Evolutionary conservation across 1,140 invertebrate genomes (phyloP).

Genomic region (Lordiphosa clarofinis): DNA sequence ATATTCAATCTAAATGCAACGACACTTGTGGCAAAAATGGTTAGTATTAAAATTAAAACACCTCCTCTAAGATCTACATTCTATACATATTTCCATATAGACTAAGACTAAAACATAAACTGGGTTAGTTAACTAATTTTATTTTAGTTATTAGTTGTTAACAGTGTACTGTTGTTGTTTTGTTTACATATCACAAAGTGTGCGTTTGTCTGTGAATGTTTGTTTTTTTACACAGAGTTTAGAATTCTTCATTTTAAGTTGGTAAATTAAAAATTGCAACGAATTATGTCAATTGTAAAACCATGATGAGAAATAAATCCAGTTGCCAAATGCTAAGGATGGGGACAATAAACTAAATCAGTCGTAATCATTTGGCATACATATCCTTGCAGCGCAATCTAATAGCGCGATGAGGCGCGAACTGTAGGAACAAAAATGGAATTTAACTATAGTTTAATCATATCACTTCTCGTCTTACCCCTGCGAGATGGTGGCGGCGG

Average conservation of each 20-base stretch:
- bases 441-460: too few species aligned
- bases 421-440: slow-evolving; percentile 1
- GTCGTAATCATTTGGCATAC: slow-evolving; percentile 4
- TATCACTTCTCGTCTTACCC: slow-evolving; percentile 20
- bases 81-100: too few species aligned
- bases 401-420: slow-evolving; percentile 43
- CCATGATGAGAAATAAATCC: neutral
- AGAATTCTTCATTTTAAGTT: too few species aligned
- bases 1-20: too few species aligned
- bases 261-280: too few species aligned
- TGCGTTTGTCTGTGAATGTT: slow-evolving; percentile 16
- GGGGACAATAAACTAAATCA: slow-evolving; percentile 2
- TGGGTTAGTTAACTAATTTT: slow-evolving; percentile 16
- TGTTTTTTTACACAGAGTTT: neutral
- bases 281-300: neutral
- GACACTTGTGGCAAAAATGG: too few species aligned
- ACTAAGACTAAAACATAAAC: neutral
- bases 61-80: too few species aligned
- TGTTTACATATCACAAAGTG: slow-evolving; percentile 62
- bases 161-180: slow-evolving; percentile 29
- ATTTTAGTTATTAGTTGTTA: slow-evolving; percentile 33
- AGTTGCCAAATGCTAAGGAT: slow-evolving; percentile 7
- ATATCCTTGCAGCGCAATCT: neutral
- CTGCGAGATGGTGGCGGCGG: slow-evolving; percentile 20
- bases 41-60: too few species aligned